These are phyloP conservation scores for Columba livia DNA, from an alignment of 2,113 vertebrate genomes.

Conservation along the genomic window DNA sequence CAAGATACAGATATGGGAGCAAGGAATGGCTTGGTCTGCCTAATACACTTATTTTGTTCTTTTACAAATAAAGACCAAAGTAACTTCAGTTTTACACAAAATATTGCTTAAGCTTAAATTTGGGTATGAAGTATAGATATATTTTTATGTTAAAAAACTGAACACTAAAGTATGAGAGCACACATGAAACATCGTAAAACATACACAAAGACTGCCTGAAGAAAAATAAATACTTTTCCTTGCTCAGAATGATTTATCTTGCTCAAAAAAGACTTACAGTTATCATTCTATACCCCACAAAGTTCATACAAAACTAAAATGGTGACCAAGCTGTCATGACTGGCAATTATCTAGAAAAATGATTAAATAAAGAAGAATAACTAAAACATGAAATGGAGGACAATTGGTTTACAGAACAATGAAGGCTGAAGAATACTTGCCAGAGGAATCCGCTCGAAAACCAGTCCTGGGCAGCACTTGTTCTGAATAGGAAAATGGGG, in stretches of 20 bases:
- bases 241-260: not conserved
- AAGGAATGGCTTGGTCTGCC: not conserved
- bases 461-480: conserved; percentile 87
- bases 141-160: not conserved
- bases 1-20: not conserved
- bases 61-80: not conserved
- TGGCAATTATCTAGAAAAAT: conserved; percentile 31
- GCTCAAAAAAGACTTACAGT: not conserved
- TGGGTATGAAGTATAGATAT: not conserved
- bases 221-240: not conserved
- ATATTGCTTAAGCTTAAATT: not conserved
- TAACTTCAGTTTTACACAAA: not conserved
- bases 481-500: conserved; percentile 86
- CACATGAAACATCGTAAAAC: not conserved
- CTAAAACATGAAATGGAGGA: conserved; percentile 72
- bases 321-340: conserved; percentile 13
- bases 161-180: not conserved
- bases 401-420: conserved; percentile 65
- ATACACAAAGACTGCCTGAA: not conserved
- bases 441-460: conserved; percentile 88
- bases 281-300: not conserved
- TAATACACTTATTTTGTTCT: not conserved
- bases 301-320: not conserved
- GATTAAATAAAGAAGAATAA: conserved; percentile 50
- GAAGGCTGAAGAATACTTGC: conserved; percentile 82